phyloP scores from a whole-genome alignment of 2,797 vertebrate genomes.

The Perodicticus potto region DNA sequence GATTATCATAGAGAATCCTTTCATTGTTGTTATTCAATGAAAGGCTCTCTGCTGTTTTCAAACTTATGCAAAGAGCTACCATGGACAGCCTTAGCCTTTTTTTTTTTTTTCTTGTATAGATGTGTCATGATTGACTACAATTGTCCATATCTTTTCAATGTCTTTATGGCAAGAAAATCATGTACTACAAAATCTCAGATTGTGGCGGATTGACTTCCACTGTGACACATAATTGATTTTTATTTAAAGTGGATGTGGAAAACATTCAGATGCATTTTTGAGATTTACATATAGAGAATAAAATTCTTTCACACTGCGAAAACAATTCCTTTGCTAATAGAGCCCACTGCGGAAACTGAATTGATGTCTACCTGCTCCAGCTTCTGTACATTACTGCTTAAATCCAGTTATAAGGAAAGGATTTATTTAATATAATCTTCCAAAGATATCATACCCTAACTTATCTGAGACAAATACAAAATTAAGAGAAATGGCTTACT shows the following conservation, averaged over 20 bases:
- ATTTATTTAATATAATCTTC: not conserved
- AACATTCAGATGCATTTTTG: not conserved
- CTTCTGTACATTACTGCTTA: not conserved
- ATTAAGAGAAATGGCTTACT: not conserved
- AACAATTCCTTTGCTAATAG: not conserved
- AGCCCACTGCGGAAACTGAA: not conserved
- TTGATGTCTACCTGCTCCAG: too few relatives aligned
- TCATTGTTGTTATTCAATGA: not conserved
- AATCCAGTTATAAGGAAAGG: not conserved
- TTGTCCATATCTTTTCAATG: not conserved
- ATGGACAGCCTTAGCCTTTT: not conserved
- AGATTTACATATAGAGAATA: not conserved
- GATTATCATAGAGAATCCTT: not conserved
- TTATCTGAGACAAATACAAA: not conserved
- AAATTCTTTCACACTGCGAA: not conserved
- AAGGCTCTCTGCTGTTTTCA: not conserved
- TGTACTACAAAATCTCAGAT: not conserved
- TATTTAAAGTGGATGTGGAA: not conserved
- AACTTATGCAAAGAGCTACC: not conserved
- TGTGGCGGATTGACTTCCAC: not conserved
- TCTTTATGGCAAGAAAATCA: not conserved
- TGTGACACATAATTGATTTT: not conserved
- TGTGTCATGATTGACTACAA: not conserved
- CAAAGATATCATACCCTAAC: not conserved
- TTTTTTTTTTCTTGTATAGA: not conserved